These are phyloP conservation scores for Cheilosia soror DNA, from an alignment of 2,888 invertebrate genomes.

Conservation along the genomic window DNA sequence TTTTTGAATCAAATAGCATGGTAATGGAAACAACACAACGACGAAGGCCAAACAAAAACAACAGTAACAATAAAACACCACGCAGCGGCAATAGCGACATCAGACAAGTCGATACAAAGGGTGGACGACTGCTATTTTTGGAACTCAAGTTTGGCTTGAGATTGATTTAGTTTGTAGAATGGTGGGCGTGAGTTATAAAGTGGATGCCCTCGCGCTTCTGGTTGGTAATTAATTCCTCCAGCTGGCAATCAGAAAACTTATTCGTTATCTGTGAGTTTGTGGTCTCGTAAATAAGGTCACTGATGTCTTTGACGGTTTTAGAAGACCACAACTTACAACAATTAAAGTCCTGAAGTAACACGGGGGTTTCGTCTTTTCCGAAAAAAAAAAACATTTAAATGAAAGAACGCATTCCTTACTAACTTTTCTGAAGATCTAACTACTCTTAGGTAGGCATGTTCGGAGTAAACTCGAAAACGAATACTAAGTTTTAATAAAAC, in stretches of 20 bases:
- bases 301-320: too few species aligned
- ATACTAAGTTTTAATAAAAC: too few species aligned
- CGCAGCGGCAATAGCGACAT: slow-evolving; percentile 9
- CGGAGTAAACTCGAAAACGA: too few species aligned
- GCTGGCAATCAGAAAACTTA: not conserved
- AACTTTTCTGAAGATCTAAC: too few species aligned
- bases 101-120: slow-evolving; percentile 40
- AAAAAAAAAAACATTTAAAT: too few species aligned
- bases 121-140: slow-evolving; percentile 41
- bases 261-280: too few species aligned
- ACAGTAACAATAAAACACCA: slow-evolving; percentile 3
- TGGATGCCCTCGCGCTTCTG: not conserved
- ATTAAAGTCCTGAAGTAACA: too few species aligned
- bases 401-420: too few species aligned
- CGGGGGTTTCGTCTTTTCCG: too few species aligned
- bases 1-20: slow-evolving; percentile 34
- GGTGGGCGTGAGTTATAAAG: not conserved
- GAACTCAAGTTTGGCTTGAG: slow-evolving; percentile 21
- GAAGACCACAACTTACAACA: too few species aligned
- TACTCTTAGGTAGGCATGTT: too few species aligned
- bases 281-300: too few species aligned
- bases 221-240: slow-evolving; percentile 15
- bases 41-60: slow-evolving; percentile 31
- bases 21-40: slow-evolving; percentile 30
- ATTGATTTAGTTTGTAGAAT: slow-evolving; percentile 16